Percentiles rank a stretch among this genome's conserved stretches.
These are phyloP conservation scores for Tipula unca DNA, from an alignment of 2,888 invertebrate species.

Conservation along the genomic window DNA sequence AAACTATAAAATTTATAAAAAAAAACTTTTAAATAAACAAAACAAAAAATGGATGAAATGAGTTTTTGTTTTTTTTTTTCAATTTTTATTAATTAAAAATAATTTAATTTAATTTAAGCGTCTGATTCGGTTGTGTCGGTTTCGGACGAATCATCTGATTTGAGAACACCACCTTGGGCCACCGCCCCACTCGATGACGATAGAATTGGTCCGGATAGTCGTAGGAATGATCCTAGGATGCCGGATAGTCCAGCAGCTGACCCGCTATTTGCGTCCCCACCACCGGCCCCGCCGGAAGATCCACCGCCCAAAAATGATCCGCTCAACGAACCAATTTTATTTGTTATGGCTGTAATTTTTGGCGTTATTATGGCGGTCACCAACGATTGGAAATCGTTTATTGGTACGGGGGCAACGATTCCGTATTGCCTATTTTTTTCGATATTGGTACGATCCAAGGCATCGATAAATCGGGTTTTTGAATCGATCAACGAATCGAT, in stretches of 20 bases:
- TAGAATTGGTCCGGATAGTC: slow-evolving; percentile 41
- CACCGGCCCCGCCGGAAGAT: slow-evolving; percentile 45
- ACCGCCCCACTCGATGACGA: slow-evolving; percentile 35
- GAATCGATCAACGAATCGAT: slow-evolving; percentile 73
- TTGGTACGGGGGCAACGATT: slow-evolving; percentile 56
- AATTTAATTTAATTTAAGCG: neutral
- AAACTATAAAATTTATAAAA: slow-evolving; percentile 17
- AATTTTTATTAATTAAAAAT: neutral
- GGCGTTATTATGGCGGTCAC: slow-evolving; percentile 63
- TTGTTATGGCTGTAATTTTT: slow-evolving; percentile 59
- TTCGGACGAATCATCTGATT: slow-evolving; percentile 35
- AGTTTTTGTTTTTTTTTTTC: neutral
- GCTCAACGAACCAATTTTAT: slow-evolving; percentile 54
- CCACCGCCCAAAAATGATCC: slow-evolving; percentile 47
- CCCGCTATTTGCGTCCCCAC: slow-evolving; percentile 38
- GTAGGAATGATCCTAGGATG: slow-evolving; percentile 38
- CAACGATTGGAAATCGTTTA: slow-evolving; percentile 54
- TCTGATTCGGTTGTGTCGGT: slow-evolving; percentile 30
- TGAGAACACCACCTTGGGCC: slow-evolving; percentile 31
- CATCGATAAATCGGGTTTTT: slow-evolving; percentile 61
- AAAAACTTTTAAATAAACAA: neutral
- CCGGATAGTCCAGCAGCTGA: slow-evolving; percentile 32
- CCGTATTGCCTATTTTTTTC: slow-evolving; percentile 67
- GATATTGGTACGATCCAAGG: slow-evolving; percentile 62
- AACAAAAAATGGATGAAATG: neutral